Percentiles rank a stretch among this genome's conserved stretches.
Evolutionary conservation across 2,888 invertebrate genomes (phyloP).

Genomic region (Hypercompe scribonia): DNA sequence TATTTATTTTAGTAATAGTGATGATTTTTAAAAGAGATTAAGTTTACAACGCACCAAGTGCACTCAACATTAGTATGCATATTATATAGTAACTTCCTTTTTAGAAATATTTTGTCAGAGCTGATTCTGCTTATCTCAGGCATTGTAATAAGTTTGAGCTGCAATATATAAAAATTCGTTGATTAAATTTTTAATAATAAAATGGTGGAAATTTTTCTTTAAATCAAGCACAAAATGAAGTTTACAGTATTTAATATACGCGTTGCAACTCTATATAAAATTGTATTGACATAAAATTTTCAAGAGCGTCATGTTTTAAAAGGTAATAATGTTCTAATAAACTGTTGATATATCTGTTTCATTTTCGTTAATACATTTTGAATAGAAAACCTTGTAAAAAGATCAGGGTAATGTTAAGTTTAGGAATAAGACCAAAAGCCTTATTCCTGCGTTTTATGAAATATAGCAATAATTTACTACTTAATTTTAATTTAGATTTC

Average conservation of each 20-base stretch:
- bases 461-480: conserved; percentile 39
- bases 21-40: neutral
- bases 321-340: neutral
- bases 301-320: neutral
- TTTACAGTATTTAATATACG: neutral
- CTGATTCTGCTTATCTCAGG: neutral
- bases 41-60: conserved; percentile 16
- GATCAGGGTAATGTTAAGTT: conserved; percentile 24
- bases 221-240: neutral
- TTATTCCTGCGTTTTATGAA: conserved; percentile 28
- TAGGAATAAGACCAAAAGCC: conserved; percentile 24
- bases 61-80: conserved; percentile 1
- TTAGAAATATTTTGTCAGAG: neutral
- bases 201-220: neutral
- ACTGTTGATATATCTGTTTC: neutral
- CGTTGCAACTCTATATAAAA: neutral
- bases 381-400: conserved; percentile 23
- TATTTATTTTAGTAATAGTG: conserved; percentile 11
- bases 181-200: neutral
- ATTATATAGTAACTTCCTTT: neutral
- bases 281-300: neutral
- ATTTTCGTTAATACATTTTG: conserved; percentile 4
- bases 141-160: neutral
- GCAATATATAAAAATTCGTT: neutral
- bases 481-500: conserved; percentile 29